Base-by-base conservation (phyloP, 2,113 vertebrate species). In the Setophaga coronata region DNA sequence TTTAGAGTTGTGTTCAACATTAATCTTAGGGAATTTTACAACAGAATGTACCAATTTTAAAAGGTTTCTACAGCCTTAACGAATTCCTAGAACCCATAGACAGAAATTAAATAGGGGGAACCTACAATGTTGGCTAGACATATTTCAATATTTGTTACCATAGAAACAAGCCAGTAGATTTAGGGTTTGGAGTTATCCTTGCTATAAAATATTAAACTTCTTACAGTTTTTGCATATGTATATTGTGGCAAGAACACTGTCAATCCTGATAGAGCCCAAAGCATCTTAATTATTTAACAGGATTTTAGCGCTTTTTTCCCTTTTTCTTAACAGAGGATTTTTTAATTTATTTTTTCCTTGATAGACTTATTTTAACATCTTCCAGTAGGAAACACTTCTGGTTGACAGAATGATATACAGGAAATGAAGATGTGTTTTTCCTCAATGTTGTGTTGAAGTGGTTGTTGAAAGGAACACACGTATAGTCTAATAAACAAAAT, bases 201-300 rank as follows among this genome's bases (percentile, higher is more conserved):
- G 94, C 96, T 94, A 98, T 98, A 97, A 98, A 98, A 98, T 97
- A 98, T 97, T 98, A 97, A 98, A 97, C 95, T 97, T 97, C 96
- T 96, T 96, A 96, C 93, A 95, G 60, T 97, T 97, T 97, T 93
- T 97, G 90, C 97, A 97, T 96, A 98, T 91, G 71, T 88, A 95
- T 94, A 95, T 80, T 96, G 94, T 29, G 87, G 57, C 48, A 96
- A 88, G 92, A 96, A 65, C 69, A 77, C 82, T 93, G 77, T 90
- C 97, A 95, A 94, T 94, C 92, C 97, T 87, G 61, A 96, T 60
- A 96, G 96, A 96, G 87, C 92, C 82, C 97, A 91, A 91, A 91
- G 95, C 87, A 82, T 79, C 96, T 93, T 95, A 94, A 96, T 87
- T 96, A 95, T 97, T 97, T 95, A 95, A 96, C 70, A 90, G 73